A percentile compares a stretch with the other conserved stretches of the same genome.
Evolutionary conservation across 2,113 vertebrate species (phyloP).

Genomic region (Lanius collurio): DNA sequence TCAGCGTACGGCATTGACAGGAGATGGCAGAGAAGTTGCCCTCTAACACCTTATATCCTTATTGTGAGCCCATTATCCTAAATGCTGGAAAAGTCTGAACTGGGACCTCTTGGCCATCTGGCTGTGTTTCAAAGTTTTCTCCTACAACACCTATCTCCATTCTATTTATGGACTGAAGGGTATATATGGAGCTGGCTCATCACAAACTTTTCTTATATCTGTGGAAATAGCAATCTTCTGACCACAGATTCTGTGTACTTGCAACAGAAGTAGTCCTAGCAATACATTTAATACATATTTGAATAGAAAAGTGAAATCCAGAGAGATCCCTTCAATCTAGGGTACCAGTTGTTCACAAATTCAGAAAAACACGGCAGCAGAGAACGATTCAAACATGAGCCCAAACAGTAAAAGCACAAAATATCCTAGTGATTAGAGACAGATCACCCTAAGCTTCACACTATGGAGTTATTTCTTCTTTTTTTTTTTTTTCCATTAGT

Average conservation of each 20-base stretch:
- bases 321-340: neutral
- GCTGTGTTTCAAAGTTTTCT: neutral
- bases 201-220: neutral
- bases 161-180: slow-evolving; percentile 12
- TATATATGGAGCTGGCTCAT: neutral
- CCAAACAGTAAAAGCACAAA: neutral
- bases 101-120: neutral
- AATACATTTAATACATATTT: neutral
- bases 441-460: neutral
- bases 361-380: neutral
- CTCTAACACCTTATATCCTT: neutral
- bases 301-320: neutral
- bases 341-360: neutral
- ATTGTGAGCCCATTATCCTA: neutral
- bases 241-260: rapidly evolving
- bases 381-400: neutral
- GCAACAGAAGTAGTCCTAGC: neutral
- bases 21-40: neutral
- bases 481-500: neutral
- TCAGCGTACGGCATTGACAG: neutral
- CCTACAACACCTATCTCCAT: neutral
- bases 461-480: neutral
- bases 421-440: neutral
- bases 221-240: neutral
- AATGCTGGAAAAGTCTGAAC: neutral